These are phyloP conservation scores for Theristicus caerulescens DNA, from an alignment of 2,113 vertebrate genomes.

Conservation along the genomic window DNA sequence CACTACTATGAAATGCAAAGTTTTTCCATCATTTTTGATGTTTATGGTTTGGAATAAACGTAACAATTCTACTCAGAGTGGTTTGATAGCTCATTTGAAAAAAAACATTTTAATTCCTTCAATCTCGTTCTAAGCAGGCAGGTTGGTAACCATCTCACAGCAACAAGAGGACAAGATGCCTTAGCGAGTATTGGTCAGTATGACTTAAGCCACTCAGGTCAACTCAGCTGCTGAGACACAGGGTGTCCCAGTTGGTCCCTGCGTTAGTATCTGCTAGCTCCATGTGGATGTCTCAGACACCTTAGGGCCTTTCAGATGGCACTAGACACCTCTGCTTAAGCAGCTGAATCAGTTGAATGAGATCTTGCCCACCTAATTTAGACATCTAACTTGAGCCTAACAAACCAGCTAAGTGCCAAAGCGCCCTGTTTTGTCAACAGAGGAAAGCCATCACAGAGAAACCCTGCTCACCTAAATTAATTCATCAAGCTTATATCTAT, in stretches of 20 bases:
- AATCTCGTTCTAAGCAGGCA: neutral
- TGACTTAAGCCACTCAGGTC: neutral
- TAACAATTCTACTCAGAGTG: neutral
- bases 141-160: neutral
- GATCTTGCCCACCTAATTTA: neutral
- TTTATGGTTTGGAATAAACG: neutral
- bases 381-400: neutral
- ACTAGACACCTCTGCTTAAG: neutral
- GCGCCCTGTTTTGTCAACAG: neutral
- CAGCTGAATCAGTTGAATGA: neutral
- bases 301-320: neutral
- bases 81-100: neutral
- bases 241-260: neutral
- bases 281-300: neutral
- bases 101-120: neutral
- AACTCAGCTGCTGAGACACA: neutral
- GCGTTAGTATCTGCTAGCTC: neutral
- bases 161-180: neutral
- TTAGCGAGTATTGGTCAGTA: fast-evolving
- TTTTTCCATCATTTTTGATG: neutral
- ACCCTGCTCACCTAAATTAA: neutral
- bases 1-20: neutral
- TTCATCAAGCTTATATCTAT: neutral
- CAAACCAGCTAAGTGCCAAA: neutral
- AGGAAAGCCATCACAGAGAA: neutral